Base-by-base conservation (phyloP, 2,797 vertebrate genomes). In the Eospalax fontanierii region DNA sequence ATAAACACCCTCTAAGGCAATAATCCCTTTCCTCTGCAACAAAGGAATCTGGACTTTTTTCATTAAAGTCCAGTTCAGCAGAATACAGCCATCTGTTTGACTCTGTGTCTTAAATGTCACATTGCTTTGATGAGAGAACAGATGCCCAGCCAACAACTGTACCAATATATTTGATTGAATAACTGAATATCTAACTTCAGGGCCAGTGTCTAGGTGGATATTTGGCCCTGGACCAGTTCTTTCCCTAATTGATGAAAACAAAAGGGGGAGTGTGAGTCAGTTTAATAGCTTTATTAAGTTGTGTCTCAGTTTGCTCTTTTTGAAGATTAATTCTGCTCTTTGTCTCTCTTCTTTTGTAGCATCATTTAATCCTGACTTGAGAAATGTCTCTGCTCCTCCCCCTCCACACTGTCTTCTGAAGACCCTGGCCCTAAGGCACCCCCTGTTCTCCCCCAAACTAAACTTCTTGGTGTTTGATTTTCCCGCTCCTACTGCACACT, bases 21-120 rank as follows among this genome's bases (percentile, higher is more conserved):
- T 96, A 96, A 96, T 95, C 95, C 85, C 66, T 93, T 96, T 91
- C 68, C 91, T 95, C 76, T 59, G 78, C 79, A 86, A 97, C 95
- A 97, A 96, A 96, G 80, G 91, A 96, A 95, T 92, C 95, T 81
- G 91, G 91, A 97, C 84, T 92, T 97, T 85, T 96, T 97, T 97
- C 93, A 95, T 97, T 96, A 95, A 97, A 95, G 96, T 95, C 97
- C 95, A 96, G 97, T 97, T 97, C 93, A 93, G 91, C 85, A 96
- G 97, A 96, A 95, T 71, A 65, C 92, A 93, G 95, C 96, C 96
- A 97, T 97, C 97, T 98, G 97, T 95, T 97, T 95, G 95, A 96
- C 96, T 97, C 81, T 66, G 89, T 95, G 89, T 94, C 94, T 97
- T 95, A 93, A 96, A 96, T 95, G 96, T 97, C 96, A 90, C 87